These are phyloP conservation scores for Tachysurus fulvidraco DNA, from an alignment of 2,113 vertebrate genomes.

Conservation along the genomic window DNA sequence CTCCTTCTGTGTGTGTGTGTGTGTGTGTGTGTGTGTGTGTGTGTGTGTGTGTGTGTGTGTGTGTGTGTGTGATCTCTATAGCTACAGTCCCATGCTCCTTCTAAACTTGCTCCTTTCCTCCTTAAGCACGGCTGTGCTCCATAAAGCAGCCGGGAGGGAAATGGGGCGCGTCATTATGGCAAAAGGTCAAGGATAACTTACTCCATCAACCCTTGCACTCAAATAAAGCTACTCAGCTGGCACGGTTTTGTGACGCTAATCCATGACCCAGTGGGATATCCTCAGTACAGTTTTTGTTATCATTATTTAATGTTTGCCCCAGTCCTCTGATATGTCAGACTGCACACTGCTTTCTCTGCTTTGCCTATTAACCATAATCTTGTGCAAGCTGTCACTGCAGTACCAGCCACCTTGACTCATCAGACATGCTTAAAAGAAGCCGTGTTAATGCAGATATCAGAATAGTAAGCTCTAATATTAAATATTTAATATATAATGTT, in stretches of 20 bases:
- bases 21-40: too few relatives aligned
- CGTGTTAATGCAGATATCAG: slow-evolving; percentile 53
- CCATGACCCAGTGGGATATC: slow-evolving; percentile 44
- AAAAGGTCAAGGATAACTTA: slow-evolving; percentile 38
- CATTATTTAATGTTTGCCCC: slow-evolving; percentile 38
- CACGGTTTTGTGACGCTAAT: slow-evolving; percentile 37
- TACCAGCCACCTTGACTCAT: slow-evolving; percentile 30
- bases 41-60: slow-evolving; percentile 24
- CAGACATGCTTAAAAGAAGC: slow-evolving; percentile 36
- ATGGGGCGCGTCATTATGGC: slow-evolving; percentile 40
- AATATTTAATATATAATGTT: slow-evolving; percentile 71
- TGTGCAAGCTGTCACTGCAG: slow-evolving; percentile 28
- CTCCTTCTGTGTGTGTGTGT: slow-evolving; percentile 29
- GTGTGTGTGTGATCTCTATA: slow-evolving; percentile 20
- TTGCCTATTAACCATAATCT: slow-evolving; percentile 33
- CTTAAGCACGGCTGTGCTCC: slow-evolving; percentile 29
- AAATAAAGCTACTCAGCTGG: slow-evolving; percentile 32
- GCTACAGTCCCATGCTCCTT: slow-evolving; percentile 13
- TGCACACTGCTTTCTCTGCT: slow-evolving; percentile 40
- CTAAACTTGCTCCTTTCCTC: slow-evolving; percentile 26
- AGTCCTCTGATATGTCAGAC: slow-evolving; percentile 37
- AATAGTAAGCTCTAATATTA: slow-evolving; percentile 69
- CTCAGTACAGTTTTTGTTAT: slow-evolving; percentile 30
- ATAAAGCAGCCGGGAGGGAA: slow-evolving; percentile 32
- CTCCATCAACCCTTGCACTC: slow-evolving; percentile 36